Evolutionary conservation across 2,113 vertebrate genomes (phyloP), one percentile per base, ranked within the genome.

Genomic region (Ceuthmochares aereus): DNA sequence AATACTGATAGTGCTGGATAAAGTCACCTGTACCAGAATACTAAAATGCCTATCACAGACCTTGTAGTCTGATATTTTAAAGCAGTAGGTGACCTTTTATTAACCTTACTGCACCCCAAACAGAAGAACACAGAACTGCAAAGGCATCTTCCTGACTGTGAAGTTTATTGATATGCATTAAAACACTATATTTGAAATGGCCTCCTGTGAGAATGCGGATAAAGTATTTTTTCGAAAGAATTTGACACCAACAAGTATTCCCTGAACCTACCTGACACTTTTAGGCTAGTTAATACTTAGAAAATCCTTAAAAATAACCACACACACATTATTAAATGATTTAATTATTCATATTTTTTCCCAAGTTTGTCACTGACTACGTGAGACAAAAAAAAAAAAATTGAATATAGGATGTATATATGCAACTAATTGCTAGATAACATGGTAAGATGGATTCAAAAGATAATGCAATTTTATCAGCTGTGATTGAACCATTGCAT

Each of bases 401-500:
- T 91, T 76, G 43, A 89, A 78, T 42, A 90, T 32, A 47, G 89
- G 78, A 87, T 96, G 60, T 16, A 4, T 47, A n/a, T 47, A 27
- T 64, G n/a, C 58, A 64, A 34, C 36, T 73, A 82, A 91, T 56
- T 95, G 81, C 70, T 51, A 95, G 87, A 72, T 30, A 77, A 81
- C 83, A 75, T 2, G 21, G 85, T 45, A 63, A 97, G 74, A 96
- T 90, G 95, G 84, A 95, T 83, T 85, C 42, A 76, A 95, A 96
- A 96, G 68, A 73, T 96, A 97, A 98, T 95, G 76, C 58, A 87
- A 98, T 98, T 97, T 97, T 75, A 92, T 88, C 93, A 42, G 15
- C 93, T 90, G 51, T 97, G 98, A 97, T 86, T 95, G 96, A 97
- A 89, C 94, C 84, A 70, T 36, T 90, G 74, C 92, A 86, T 92